Evolutionary conservation across 2,113 vertebrate species (phyloP), one percentile per base, ranked within the genome.

Genomic region (Piprites chloris): DNA sequence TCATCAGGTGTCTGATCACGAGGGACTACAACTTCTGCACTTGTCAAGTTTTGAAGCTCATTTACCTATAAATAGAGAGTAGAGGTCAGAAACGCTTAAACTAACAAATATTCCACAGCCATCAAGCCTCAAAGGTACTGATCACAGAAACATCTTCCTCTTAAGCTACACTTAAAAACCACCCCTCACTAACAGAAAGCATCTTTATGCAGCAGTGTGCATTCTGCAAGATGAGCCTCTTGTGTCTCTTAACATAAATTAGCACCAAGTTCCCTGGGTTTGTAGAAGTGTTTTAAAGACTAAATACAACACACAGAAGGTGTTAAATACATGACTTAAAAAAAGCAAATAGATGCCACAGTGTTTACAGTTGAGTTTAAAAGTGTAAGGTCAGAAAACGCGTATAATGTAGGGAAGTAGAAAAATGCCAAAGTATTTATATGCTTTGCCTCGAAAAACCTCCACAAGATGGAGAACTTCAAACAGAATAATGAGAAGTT

Each of bases 1-100:
- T 99, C 99, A 73, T 99, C 99, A 69, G 99, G 99, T 11, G 99
- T 99, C 98, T 99, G 99, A 97, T 99, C 99, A 97, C 99, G 98
- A 78, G 99, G 99, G 82, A 99, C 99, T 96, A 99, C 99, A 95
- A 99, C 99, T 97, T 99, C 99, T 71, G 99, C 99, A 93, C 99
- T 99, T 93, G 99, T 99, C 96, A 99, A 97, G 98, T 99, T 99
- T 97, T 99, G 99, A 93, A 99, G 98, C 97, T 99, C 99, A 68
- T 99, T 99, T 90, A 99, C 99, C 99, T 99, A 85, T 47, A 81
- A 95, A 84, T 9, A 89, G 49, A 85, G 4, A 90, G 53, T 1
- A 76, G 12, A 30, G 84, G 56, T 93, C 69, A 91, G 89, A 82
- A 90, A 72, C 58, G 28, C 9, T 53, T 49, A 37, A 86, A 73